Evolutionary conservation across 92 coral and sea anemone genomes (phyloP), one percentile per base, ranked within the genome.

Genomic region (Zoanthus gigantus): DNA sequence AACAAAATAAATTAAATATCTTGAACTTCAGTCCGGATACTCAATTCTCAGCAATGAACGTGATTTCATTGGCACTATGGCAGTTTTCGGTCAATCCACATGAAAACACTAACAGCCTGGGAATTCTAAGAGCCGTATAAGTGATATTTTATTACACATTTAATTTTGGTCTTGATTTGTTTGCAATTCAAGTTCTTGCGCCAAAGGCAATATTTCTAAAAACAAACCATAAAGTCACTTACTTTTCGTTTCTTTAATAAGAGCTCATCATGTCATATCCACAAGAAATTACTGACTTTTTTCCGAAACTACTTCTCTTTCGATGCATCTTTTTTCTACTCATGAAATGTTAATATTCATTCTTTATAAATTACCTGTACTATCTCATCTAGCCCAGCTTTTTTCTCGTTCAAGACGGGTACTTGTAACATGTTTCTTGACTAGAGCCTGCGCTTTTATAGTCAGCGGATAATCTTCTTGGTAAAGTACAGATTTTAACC

Each of bases 281-380:
- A 31, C 11, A 12, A 31, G 46, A n/a, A 54, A 77, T 54, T 44
- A 16, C 47, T 11, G 23, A 18, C 15, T 45, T 52, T 65, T 63
- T 81, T 66, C 45, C 60, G 46, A 81, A 63, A 63, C 75, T 5
- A 6, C 4, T 12, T 81, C 23, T 66, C 57, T 66, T 15, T 65
- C 73, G 61, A 61, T 18, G 73, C 58, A 66, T 46, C 30, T 44
- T 68, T 30, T 44, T 29, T 30, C 56, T 30, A 45, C 61, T 28
- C 28, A 81, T 81, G 23, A 65, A 81, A 67, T 23, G 32, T 81
- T 81, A 42, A 81, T 66, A 46, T 65, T 14, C 42, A 79, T 12
- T 81, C 58, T 29, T 73, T 81, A 45, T 18, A 46, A 14, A 81
- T 81, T 28, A 81, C 85, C 74, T 81, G 85, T 47, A 13, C 6